Conservation (phyloP, 2,888 invertebrate genomes). For the Orthosia cruda region DNA sequence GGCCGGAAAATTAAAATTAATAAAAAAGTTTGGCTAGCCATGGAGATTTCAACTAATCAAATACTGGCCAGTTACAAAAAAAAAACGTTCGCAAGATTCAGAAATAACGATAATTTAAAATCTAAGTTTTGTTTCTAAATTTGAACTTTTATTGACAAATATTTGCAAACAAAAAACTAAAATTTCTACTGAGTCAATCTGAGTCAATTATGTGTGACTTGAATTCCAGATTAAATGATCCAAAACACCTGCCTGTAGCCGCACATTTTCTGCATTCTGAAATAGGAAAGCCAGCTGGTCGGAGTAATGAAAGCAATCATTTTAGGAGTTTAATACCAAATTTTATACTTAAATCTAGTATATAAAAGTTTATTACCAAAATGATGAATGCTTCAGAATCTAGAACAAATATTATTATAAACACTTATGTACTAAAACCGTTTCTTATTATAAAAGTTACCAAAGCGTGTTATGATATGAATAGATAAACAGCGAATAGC, state of each 20-base stretch:
- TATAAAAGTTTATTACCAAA: too few relatives aligned
- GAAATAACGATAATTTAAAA: conserved; percentile 15
- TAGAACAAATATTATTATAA: too few relatives aligned
- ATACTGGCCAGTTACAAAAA: conserved; percentile 31
- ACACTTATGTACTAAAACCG: too few relatives aligned
- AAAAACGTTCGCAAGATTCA: conserved; percentile 1
- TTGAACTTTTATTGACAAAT: background rate
- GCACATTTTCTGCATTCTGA: background rate
- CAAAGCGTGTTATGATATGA: conserved; percentile 32
- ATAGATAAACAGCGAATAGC: conserved; percentile 25
- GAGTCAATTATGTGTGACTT: conserved; percentile 15
- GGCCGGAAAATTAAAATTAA: conserved; percentile 66
- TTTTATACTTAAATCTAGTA: background rate
- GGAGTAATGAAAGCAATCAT: background rate
- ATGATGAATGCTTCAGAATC: too few relatives aligned
- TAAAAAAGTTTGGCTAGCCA: conserved; percentile 68
- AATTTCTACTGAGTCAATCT: background rate
- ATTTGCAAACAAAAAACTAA: background rate
- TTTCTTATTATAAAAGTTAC: too few relatives aligned
- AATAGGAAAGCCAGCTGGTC: background rate
- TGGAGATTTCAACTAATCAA: conserved; percentile 56
- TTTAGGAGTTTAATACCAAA: background rate
- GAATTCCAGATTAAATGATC: background rate
- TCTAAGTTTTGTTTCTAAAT: background rate
- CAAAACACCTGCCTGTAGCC: background rate